These are phyloP conservation scores for Drosophila pectinifera DNA, from an alignment of 1,140 invertebrate genomes.

Conservation along the genomic window DNA sequence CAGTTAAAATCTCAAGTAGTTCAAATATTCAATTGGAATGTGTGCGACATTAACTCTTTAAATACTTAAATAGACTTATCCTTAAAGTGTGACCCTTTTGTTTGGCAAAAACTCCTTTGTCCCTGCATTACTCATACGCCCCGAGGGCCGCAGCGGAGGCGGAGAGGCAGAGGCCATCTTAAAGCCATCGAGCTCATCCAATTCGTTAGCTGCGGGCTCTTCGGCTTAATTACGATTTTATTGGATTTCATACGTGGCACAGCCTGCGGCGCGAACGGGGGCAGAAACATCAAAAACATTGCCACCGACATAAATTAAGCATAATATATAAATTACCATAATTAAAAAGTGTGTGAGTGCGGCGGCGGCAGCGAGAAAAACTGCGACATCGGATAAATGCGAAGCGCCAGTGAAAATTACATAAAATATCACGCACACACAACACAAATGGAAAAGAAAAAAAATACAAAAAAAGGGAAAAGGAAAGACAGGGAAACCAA, in stretches of 20 bases:
- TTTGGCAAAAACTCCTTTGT: too few relatives aligned
- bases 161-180: constrained; percentile 1
- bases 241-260: constrained; percentile 45
- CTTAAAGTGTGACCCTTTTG: too few relatives aligned
- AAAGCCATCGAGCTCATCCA: constrained; percentile 1
- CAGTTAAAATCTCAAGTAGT: too few relatives aligned
- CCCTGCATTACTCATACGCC: too few relatives aligned
- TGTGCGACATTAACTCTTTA: too few relatives aligned
- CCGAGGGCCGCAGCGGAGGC: too few relatives aligned
- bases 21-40: too few relatives aligned
- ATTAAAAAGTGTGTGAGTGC: constrained; percentile 58
- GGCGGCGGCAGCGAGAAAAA: background rate
- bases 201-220: constrained; percentile 29
- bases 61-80: too few relatives aligned
- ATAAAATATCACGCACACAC: constrained; percentile 22
- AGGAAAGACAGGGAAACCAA: background rate
- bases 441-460: background rate
- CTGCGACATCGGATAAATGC: constrained; percentile 31
- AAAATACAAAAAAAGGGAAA: background rate
- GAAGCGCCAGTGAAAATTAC: constrained; percentile 27
- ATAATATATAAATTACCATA: constrained; percentile 78
- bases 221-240: constrained; percentile 47
- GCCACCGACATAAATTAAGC: constrained; percentile 66
- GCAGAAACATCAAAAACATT: constrained; percentile 58
- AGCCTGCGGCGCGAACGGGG: constrained; percentile 14